Evolutionary conservation across 2,888 invertebrate genomes (phyloP).

Genomic region (Cephus spinipes): DNA sequence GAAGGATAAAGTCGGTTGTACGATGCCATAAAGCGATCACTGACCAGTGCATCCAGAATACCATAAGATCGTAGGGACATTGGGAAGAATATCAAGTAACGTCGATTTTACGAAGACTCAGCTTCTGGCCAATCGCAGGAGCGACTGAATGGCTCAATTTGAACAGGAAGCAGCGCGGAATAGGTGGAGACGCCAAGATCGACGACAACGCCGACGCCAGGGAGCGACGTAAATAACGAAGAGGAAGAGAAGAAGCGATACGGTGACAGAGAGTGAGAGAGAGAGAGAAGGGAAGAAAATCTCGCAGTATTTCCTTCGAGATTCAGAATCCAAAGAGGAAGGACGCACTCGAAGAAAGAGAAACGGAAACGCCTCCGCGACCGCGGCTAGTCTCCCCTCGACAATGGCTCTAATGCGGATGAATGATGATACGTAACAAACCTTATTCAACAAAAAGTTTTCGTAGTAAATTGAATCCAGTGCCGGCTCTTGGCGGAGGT

Average conservation of each 20-base stretch:
- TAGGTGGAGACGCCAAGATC: neutral
- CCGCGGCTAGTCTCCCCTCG: conserved; percentile 1
- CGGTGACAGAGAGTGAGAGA: too few species aligned
- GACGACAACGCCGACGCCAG: neutral
- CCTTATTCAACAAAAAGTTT: conserved; percentile 53
- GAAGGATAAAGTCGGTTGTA: conserved; percentile 5
- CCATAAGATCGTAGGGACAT: neutral
- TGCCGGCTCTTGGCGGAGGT: conserved; percentile 18
- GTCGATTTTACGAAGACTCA: neutral
- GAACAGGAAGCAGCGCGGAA: neutral
- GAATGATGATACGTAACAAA: conserved; percentile 53
- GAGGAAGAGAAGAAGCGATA: neutral
- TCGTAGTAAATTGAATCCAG: conserved; percentile 53
- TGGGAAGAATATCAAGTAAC: neutral
- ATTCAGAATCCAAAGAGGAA: neutral
- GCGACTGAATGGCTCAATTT: neutral
- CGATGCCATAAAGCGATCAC: conserved; percentile 22
- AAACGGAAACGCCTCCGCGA: neutral
- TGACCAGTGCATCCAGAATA: conserved; percentile 22
- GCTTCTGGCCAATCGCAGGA: neutral
- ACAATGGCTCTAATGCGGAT: conserved; percentile 41
- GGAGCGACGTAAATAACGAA: neutral
- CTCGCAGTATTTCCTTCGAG: neutral
- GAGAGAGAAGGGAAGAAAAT: neutral
- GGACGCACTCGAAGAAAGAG: neutral